Conservation (phyloP, 2,888 invertebrate genomes). For the Drosophila cyrtoloma region DNA sequence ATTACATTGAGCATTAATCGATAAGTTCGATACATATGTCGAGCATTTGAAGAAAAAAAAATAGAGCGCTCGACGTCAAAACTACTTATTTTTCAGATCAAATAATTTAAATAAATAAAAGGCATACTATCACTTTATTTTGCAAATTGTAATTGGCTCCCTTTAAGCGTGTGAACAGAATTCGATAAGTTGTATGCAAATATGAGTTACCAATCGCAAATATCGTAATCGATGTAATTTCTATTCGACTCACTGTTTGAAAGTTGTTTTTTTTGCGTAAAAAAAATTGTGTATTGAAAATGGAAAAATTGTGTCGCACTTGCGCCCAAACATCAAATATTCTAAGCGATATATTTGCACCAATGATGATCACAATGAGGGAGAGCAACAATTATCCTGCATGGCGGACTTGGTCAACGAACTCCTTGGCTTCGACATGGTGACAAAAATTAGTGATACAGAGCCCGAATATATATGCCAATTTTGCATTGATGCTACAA, state of each 20-base stretch:
- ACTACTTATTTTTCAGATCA: not conserved
- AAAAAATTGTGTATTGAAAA: not conserved
- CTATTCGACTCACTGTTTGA: not conserved
- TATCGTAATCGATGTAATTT: conserved; percentile 6
- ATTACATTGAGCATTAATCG: conserved; percentile 7
- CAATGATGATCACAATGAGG: not conserved
- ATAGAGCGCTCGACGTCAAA: not conserved
- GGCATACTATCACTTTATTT: not conserved
- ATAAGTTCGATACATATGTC: conserved; percentile 6
- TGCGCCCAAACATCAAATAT: conserved; percentile 7
- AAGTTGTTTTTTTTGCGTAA: not conserved
- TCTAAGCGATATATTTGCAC: conserved; percentile 13
- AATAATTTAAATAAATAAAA: not conserved
- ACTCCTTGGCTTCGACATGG: not conserved
- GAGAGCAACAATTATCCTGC: not conserved
- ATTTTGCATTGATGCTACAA: conserved; percentile 8
- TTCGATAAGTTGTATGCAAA: not conserved
- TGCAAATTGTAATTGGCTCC: not conserved
- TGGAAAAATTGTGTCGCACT: conserved; percentile 26
- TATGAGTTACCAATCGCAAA: not conserved
- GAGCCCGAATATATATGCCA: conserved; percentile 29
- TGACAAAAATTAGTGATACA: not conserved
- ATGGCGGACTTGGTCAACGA: conserved; percentile 37
- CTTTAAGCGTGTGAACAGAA: too few species aligned
- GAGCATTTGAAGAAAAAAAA: not conserved